These are phyloP conservation scores for Stegastes partitus DNA, from an alignment of 2,113 vertebrate species.

Conservation along the genomic window DNA sequence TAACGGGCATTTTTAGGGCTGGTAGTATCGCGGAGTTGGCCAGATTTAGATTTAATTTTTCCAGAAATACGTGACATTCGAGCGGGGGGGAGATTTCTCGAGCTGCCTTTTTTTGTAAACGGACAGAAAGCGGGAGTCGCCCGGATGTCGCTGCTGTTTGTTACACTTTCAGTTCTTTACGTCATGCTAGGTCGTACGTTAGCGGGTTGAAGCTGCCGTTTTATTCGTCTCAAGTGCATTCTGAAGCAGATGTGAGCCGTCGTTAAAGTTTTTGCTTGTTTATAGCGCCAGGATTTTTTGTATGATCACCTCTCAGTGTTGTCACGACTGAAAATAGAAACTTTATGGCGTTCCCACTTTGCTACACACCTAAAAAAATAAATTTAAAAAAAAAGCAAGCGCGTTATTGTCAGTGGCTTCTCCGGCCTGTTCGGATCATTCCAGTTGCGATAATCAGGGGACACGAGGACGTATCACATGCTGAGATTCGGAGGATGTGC, in stretches of 20 bases:
- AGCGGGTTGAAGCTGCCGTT: constrained; percentile 55
- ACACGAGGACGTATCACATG: constrained; percentile 16
- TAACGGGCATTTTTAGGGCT: constrained; percentile 42
- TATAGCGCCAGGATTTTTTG: constrained; percentile 29
- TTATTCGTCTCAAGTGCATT: constrained; percentile 56
- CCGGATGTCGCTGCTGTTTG: constrained; percentile 37
- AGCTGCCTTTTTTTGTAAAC: constrained; percentile 73
- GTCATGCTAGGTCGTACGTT: constrained; percentile 19
- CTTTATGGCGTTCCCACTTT: constrained; percentile 25
- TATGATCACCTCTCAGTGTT: constrained; percentile 29
- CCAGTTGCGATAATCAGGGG: constrained; percentile 67
- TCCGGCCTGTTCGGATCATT: constrained; percentile 59
- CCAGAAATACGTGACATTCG: constrained; percentile 6
- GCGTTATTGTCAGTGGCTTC: background rate
- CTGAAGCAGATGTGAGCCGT: constrained; percentile 48
- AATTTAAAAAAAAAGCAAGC: no score
- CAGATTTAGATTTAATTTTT: constrained; percentile 27
- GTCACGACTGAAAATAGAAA: constrained; percentile 35
- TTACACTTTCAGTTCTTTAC: constrained; percentile 40
- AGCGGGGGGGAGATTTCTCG: constrained; percentile 42
- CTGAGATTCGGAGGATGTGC: constrained; percentile 22
- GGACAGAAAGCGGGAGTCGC: constrained; percentile 22
- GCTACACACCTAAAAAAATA: constrained; percentile 12
- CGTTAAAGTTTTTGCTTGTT: constrained; percentile 48
- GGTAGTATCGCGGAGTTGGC: constrained; percentile 20